Percentiles rank a stretch among this genome's conserved stretches.
phyloP scores from a whole-genome alignment of 2,888 invertebrate genomes.

The Mimas tiliae region DNA sequence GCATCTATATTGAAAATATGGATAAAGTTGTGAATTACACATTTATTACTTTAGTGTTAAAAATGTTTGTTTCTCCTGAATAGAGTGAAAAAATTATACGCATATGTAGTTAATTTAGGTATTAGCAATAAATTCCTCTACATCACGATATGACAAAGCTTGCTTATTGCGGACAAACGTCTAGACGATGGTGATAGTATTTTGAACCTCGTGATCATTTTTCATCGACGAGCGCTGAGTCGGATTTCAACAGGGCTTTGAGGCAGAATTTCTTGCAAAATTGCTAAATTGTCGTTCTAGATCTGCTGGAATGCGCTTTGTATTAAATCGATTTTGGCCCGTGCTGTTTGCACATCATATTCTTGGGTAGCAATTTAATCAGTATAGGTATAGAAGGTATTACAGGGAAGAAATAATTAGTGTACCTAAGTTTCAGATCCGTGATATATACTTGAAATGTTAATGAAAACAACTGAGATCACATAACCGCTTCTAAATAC shows the following conservation, averaged over 20 bases:
- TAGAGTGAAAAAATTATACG: background rate
- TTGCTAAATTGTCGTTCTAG: slow-evolving; percentile 8
- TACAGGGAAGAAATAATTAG: too few species aligned
- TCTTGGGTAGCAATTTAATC: background rate
- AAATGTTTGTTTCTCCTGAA: too few species aligned
- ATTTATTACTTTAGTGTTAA: too few species aligned
- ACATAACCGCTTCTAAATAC: too few species aligned
- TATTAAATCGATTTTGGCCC: too few species aligned
- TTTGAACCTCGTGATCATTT: slow-evolving; percentile 25
- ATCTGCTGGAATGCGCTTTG: slow-evolving; percentile 4
- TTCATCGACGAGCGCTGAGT: slow-evolving; percentile 17
- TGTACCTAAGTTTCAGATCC: too few species aligned
- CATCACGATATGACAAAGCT: background rate
- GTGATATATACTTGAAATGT: too few species aligned
- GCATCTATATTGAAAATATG: too few species aligned
- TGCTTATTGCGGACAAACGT: slow-evolving; percentile 22
- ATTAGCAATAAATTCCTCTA: slow-evolving; percentile 10
- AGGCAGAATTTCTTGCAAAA: slow-evolving; percentile 9
- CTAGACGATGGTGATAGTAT: slow-evolving; percentile 28
- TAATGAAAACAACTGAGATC: too few species aligned
- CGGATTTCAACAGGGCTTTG: slow-evolving; percentile 2
- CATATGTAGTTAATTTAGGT: background rate
- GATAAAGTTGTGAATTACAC: too few species aligned
- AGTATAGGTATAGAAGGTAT: background rate
- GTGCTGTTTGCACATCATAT: background rate